Conservation (phyloP, 2,113 vertebrate species). For the Pipa parva region DNA sequence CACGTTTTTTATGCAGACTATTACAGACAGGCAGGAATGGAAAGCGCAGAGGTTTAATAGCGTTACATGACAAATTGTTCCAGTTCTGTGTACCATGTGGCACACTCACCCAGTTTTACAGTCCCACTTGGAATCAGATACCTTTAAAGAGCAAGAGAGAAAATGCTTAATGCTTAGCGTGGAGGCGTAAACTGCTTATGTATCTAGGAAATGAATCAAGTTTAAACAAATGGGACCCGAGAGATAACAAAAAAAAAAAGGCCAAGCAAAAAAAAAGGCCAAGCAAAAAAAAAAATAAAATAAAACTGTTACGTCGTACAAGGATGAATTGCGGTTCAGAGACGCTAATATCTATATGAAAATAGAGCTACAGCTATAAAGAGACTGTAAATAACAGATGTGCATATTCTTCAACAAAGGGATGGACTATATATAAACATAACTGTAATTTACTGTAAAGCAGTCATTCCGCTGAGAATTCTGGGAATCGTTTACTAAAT, state of each 20-base stretch:
- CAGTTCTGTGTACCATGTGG: constrained; percentile 27
- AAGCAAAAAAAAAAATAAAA: background rate
- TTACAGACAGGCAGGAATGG: constrained; percentile 15
- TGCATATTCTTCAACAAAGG: background rate
- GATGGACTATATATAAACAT: no score
- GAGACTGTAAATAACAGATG: background rate
- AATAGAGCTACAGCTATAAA: background rate
- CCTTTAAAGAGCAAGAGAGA: background rate
- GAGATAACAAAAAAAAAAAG: background rate
- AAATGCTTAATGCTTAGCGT: background rate
- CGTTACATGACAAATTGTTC: constrained; percentile 17
- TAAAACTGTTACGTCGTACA: background rate
- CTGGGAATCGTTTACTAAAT: no score
- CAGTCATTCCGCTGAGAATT: no score
- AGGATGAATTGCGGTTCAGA: constrained; percentile 5
- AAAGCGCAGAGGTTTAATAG: constrained; percentile 44
- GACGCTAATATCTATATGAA: constrained; percentile 6
- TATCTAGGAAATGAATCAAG: background rate
- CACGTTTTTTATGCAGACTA: background rate
- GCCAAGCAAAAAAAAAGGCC: background rate
- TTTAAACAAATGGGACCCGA: constrained; percentile 26
- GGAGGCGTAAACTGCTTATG: background rate
- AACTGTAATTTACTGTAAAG: no score
- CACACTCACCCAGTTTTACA: constrained; percentile 14
- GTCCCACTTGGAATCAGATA: constrained; percentile 29